phyloP scores from a whole-genome alignment of 1,140 invertebrate species.

The Drosophila rufa region DNA sequence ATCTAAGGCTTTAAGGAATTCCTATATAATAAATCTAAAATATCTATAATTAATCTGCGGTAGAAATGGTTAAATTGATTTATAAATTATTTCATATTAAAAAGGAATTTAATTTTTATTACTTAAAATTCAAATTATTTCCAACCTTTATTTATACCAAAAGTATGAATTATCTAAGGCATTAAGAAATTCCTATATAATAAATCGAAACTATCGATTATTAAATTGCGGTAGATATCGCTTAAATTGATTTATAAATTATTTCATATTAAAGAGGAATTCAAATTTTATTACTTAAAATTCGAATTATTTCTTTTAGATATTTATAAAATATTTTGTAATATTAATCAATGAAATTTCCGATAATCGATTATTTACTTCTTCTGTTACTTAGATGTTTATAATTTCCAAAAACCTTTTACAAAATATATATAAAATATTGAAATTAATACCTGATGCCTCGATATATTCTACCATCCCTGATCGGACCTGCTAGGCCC shows the following conservation, averaged over 20 bases:
- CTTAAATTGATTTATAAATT: not conserved
- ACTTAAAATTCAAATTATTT: too few species aligned
- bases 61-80: not conserved
- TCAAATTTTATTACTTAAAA: too few species aligned
- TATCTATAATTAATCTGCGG: not conserved
- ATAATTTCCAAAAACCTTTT: too few species aligned
- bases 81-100: not conserved
- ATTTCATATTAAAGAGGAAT: too few species aligned
- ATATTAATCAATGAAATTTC: not conserved
- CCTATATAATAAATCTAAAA: not conserved
- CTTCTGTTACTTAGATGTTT: too few species aligned
- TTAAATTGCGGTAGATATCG: rapidly evolving
- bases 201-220: not conserved
- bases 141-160: too few species aligned
- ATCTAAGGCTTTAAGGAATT: too few species aligned
- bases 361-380: not conserved
- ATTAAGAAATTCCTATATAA: too few species aligned
- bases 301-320: not conserved
- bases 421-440: not conserved
- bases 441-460: too few species aligned
- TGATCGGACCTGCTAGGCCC: not conserved
- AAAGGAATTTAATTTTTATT: too few species aligned
- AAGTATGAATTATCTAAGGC: too few species aligned
- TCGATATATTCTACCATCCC: slow-evolving; percentile 3
- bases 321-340: not conserved